phyloP scores from a whole-genome alignment of 1,140 invertebrate species.

The Pissodes strobi region DNA sequence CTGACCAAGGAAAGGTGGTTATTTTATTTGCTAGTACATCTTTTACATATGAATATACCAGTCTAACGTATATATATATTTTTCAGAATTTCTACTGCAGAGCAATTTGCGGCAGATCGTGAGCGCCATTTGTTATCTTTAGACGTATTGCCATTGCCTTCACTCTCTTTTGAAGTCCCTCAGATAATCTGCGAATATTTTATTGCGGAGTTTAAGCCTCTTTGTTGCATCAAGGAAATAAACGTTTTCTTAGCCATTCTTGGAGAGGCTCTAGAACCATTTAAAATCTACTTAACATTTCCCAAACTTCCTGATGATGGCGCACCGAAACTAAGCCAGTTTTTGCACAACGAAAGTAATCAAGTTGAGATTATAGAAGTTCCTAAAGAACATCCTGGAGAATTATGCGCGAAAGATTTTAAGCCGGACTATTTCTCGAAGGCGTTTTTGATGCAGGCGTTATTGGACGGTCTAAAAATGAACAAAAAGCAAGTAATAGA shows the following conservation, averaged over 20 bases:
- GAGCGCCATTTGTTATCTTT: background rate
- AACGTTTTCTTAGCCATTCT: background rate
- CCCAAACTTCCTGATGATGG: background rate
- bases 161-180: background rate
- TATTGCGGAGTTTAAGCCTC: background rate
- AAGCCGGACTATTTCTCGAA: constrained; percentile 19
- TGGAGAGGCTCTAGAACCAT: background rate
- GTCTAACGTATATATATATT: background rate
- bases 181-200: constrained; percentile 3
- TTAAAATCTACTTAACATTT: constrained; percentile 1
- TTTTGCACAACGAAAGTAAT: background rate
- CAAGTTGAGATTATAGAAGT: no score
- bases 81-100: constrained; percentile 14
- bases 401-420: background rate
- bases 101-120: constrained; percentile 6
- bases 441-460: constrained; percentile 15
- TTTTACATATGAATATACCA: background rate
- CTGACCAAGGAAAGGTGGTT: constrained; percentile 1
- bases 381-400: background rate
- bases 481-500: constrained; percentile 2
- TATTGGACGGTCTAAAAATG: constrained; percentile 19
- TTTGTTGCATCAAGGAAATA: background rate
- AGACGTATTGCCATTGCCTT: background rate
- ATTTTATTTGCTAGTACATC: background rate
- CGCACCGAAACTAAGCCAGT: background rate